Evolutionary conservation across 2,797 vertebrate species (phyloP), one percentile per base, ranked within the genome.

Genomic region (Myotis pilosus): DNA sequence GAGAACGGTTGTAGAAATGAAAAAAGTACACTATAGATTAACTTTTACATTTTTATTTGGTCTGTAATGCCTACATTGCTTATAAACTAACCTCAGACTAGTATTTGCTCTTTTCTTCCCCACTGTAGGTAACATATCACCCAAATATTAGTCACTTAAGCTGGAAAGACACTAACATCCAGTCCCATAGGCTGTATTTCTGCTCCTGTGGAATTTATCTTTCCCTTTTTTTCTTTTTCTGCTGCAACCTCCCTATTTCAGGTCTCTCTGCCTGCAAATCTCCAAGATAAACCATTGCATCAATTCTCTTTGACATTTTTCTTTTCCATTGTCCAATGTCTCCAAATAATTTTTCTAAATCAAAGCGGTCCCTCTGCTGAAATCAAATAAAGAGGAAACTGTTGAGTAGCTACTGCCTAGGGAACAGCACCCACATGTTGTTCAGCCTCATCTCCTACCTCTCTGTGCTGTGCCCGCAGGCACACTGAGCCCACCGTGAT

Each of bases 21-120:
- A 81, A 93, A 9, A 41, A 10, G 13, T 64, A 81, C 0, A 19
- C 0, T 33, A n/a, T 44, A 82, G 30, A n/a, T 74, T 66, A 66
- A 41, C 36, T 44, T 78, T 79, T 91, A 68, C 25, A 36, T 33
- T 79, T 88, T 28, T 83, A 72, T 51, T 92, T 82, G 75, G 38
- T 51, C 22, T 85, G 11, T 41, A 80, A 80, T 76, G n/a, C 28
- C 5, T 71, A 8, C 28, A 51, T 16, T 81, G 25, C 33, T 89
- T 76, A 72, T 80, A 87, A 79, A 57, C 15, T 13, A 44, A 33
- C 28, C 33, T 72, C 72, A 57, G 10, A 51, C 4, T 69, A 49
- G 10, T 33, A 64, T 79, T 15, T 71, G 68, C 66, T 66, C 17
- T 62, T 62, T 92, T 83, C 44, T 85, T 89, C 2, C 51, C 23